Percentiles rank a stretch among this genome's conserved stretches.
These are phyloP conservation scores for Steromphala cineraria DNA, from an alignment of 2,888 invertebrate genomes.

Conservation along the genomic window DNA sequence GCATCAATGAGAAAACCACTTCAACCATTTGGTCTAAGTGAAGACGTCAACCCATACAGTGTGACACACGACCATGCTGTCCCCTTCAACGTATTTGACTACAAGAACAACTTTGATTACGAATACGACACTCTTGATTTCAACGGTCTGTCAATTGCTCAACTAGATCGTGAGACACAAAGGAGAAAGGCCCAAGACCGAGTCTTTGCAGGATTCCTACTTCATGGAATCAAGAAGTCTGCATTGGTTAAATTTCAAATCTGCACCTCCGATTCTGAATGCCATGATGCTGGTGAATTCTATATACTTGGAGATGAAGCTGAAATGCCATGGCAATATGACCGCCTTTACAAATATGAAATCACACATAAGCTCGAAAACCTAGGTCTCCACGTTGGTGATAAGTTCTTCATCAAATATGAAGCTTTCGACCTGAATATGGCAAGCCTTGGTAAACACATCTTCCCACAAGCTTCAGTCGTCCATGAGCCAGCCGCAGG, in stretches of 20 bases:
- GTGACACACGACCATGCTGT: constrained; percentile 40
- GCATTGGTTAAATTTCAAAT: constrained; percentile 25
- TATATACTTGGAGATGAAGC: constrained; percentile 40
- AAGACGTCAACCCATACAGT: constrained; percentile 39
- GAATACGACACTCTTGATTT: constrained; percentile 30
- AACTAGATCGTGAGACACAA: constrained; percentile 28
- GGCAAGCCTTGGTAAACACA: constrained; percentile 8
- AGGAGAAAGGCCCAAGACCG: constrained; percentile 10
- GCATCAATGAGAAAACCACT: constrained; percentile 36
- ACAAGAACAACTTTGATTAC: constrained; percentile 30
- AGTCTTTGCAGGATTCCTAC: constrained; percentile 24
- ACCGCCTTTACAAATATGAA: constrained; percentile 41
- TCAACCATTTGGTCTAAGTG: constrained; percentile 40
- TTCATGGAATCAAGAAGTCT: constrained; percentile 25
- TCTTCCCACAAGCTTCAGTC: constrained; percentile 28
- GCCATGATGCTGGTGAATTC: constrained; percentile 33
- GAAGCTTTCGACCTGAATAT: constrained; percentile 29
- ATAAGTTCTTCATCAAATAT: constrained; percentile 27
- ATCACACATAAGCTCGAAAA: constrained; percentile 36
- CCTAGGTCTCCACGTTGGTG: constrained; percentile 32
- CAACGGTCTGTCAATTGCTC: constrained; percentile 28
- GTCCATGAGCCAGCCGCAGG: constrained; percentile 32
- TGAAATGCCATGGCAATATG: constrained; percentile 42
- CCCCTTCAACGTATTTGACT: constrained; percentile 40
- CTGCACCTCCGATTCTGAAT: constrained; percentile 9